Base-by-base conservation (phyloP, 2,113 vertebrate species). In the Tamias sibiricus region DNA sequence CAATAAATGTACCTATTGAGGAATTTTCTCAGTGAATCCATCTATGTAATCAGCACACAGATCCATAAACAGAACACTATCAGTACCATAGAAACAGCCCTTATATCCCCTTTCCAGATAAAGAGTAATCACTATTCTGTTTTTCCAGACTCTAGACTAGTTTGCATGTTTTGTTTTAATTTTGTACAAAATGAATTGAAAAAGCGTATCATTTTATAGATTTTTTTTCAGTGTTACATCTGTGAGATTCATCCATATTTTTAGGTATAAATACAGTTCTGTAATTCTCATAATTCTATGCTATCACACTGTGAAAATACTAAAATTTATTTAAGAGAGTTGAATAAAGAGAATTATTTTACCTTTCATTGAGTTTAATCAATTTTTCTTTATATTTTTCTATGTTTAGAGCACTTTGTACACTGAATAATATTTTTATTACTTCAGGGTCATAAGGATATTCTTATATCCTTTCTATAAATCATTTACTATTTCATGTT, bases 11-110 rank as follows among this genome's bases (percentile, higher is more conserved):
- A 37, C 28, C 64, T 13, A 49, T 37, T 90, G 10, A 95, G 94
- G 17, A 92, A 69, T 84, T 54, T 94, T 80, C 20, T 80, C 44
- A 90, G 72, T 74, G 35, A 97, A 87, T 28, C 32, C 2, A 80
- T 19, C 8, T 71, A 75, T 35, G 30, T 32, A 77, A 72, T 57
- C 2, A 90, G 42, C 71, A 83, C 0, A 37, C 13, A 91, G 47
- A 79, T 54, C 35, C 79, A 92, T 24, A 71, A 90, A 72, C 20
- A 52, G 35, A 95, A 57, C 7, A 64, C n/a, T 68, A 74, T 6
- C 26, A 84, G 26, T 7, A 92, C 9, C 20, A 24, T 40, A 81
- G 69, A 92, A 93, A 74, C 1, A 11, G 2, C 22, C 40, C 11
- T 42, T 42, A 35, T 47, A 77, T 5, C 10, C 10, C 20, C n/a